Conservation (phyloP, 2,888 invertebrate species). For the Pristionchus arcanus region DNA sequence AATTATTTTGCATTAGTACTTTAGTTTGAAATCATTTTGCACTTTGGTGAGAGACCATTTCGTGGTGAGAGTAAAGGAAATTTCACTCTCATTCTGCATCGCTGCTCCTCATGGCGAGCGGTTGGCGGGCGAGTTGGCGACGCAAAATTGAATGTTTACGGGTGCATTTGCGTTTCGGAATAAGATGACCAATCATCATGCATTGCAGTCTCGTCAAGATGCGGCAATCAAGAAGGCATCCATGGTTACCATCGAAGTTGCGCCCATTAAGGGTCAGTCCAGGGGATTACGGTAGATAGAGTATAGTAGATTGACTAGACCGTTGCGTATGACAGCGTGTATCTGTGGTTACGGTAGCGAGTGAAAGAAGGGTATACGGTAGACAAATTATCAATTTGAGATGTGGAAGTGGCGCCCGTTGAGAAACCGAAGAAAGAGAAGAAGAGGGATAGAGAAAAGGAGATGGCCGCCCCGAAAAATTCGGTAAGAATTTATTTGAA, state of each 20-base stretch:
- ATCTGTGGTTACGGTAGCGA: neutral
- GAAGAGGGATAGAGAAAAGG: slow-evolving; percentile 23
- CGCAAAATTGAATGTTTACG: neutral
- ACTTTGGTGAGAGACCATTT: too few relatives aligned
- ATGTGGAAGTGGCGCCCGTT: neutral
- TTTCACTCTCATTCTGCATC: neutral
- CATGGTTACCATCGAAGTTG: neutral
- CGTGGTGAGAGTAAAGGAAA: neutral
- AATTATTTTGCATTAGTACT: too few relatives aligned
- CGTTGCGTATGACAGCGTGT: neutral
- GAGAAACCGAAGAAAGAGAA: slow-evolving; percentile 21
- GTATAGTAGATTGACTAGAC: too few relatives aligned
- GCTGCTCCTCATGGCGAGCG: neutral
- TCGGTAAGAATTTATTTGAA: neutral
- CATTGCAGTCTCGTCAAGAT: slow-evolving; percentile 11
- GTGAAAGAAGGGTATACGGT: neutral
- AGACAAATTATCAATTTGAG: neutral
- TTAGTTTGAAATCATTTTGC: too few relatives aligned
- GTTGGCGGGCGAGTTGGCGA: neutral
- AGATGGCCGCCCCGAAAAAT: neutral
- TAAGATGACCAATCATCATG: neutral
- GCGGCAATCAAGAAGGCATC: neutral
- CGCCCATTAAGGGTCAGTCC: neutral
- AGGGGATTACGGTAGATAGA: neutral
- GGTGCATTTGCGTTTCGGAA: neutral